These are phyloP conservation scores for Iguana delicatissima DNA, from an alignment of 2,797 vertebrate species.

Conservation along the genomic window DNA sequence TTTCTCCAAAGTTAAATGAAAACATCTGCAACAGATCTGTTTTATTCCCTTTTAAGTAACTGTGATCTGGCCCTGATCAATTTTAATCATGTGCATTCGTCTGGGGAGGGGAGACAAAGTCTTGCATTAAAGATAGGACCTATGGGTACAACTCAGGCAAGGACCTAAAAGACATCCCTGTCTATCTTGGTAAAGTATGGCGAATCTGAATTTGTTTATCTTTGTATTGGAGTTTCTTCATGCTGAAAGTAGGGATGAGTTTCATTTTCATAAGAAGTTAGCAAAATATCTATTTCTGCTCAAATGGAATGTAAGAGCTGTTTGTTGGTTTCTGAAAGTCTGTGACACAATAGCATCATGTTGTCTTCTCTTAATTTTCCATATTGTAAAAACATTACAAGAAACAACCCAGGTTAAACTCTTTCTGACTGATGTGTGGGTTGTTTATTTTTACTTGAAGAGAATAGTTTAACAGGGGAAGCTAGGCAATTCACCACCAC, in stretches of 20 bases:
- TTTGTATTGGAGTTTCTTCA: background rate
- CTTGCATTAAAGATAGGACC: slow-evolving; percentile 47
- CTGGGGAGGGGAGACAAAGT: slow-evolving; percentile 25
- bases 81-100: slow-evolving; percentile 22
- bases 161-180: too few species aligned
- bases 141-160: background rate
- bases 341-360: too few species aligned
- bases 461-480: too few species aligned
- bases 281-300: background rate
- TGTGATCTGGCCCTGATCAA: slow-evolving; percentile 45
- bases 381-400: too few species aligned
- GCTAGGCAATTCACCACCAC: too few species aligned
- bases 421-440: too few species aligned
- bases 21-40: slow-evolving; percentile 66
- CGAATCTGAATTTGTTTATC: too few species aligned
- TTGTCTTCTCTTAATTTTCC: too few species aligned
- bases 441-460: too few species aligned
- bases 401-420: too few species aligned
- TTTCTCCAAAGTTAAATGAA: slow-evolving; percentile 64
- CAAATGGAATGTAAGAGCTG: background rate
- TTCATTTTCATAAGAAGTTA: background rate
- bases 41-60: slow-evolving; percentile 64
- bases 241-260: background rate
- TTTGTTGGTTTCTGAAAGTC: background rate
- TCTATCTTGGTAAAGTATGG: too few species aligned